These are phyloP conservation scores for Chloroceryle amazona DNA, from an alignment of 2,797 vertebrate genomes.

Conservation along the genomic window DNA sequence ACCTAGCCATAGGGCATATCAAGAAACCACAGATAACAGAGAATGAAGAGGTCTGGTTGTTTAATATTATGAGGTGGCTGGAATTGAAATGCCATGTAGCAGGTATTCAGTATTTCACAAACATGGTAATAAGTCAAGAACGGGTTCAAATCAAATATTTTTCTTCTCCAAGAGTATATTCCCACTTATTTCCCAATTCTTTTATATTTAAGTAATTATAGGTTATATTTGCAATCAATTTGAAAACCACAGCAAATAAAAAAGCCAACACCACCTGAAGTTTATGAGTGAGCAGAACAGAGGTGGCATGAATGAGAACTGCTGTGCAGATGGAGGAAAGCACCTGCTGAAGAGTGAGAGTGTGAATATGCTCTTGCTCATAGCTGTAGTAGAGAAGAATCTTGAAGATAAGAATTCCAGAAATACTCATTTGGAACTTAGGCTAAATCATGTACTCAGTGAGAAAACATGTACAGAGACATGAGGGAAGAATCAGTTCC, in stretches of 20 bases:
- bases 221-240: neutral
- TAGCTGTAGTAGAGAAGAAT: neutral
- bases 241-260: neutral
- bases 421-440: neutral
- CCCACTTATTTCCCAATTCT: neutral
- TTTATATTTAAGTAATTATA: neutral
- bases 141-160: neutral
- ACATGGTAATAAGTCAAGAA: neutral
- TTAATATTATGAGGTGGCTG: neutral
- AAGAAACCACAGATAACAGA: neutral
- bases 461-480: neutral
- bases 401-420: neutral
- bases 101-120: neutral
- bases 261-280: neutral
- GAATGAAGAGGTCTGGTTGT: neutral
- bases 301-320: neutral
- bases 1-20: neutral
- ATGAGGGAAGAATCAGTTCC: neutral
- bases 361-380: neutral
- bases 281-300: neutral
- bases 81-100: neutral
- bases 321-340: neutral
- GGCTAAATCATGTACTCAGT: neutral
- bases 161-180: neutral
- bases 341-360: neutral